These are phyloP conservation scores for human DNA, from an alignment of 2,113 vertebrate genomes.

Conservation along the genomic window DNA sequence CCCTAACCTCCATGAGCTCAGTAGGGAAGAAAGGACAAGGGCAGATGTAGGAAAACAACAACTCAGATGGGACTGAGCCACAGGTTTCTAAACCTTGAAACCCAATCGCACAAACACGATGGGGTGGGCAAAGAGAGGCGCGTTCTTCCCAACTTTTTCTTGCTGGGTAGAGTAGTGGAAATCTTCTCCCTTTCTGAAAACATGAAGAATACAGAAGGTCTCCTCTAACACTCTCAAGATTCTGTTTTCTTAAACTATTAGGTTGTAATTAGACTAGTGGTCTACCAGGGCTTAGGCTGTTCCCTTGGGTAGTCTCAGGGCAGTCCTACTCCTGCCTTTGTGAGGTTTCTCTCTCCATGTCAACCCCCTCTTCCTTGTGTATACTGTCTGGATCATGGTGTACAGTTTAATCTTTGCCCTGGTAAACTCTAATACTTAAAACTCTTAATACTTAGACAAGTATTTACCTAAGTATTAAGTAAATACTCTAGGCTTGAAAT, in stretches of 20 bases:
- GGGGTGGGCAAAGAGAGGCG: not conserved
- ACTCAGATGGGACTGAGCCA: not conserved
- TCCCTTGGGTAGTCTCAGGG: not conserved
- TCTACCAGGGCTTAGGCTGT: not conserved
- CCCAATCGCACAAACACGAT: not conserved
- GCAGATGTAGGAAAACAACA: not conserved
- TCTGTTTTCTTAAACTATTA: not conserved
- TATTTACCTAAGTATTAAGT: not conserved
- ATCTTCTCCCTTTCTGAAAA: not conserved
- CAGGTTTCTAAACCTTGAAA: not conserved
- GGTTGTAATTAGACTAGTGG: not conserved
- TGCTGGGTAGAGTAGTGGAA: not conserved
- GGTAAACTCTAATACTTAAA: not conserved
- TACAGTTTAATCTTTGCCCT: not conserved
- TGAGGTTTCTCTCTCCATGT: not conserved
- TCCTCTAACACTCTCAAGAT: not conserved
- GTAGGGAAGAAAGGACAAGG: not conserved
- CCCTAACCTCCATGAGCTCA: not conserved
- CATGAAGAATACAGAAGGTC: not conserved
- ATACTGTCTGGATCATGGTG: not conserved
- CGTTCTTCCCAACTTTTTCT: not conserved
- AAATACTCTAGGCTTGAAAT: not conserved
- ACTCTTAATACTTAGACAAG: too few species aligned
- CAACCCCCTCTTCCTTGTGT: not conserved
- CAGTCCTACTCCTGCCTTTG: not conserved